phyloP scores from a whole-genome alignment of 37 sponge, comb jelly and placozoan genomes.

The Tethya wilhelma region DNA sequence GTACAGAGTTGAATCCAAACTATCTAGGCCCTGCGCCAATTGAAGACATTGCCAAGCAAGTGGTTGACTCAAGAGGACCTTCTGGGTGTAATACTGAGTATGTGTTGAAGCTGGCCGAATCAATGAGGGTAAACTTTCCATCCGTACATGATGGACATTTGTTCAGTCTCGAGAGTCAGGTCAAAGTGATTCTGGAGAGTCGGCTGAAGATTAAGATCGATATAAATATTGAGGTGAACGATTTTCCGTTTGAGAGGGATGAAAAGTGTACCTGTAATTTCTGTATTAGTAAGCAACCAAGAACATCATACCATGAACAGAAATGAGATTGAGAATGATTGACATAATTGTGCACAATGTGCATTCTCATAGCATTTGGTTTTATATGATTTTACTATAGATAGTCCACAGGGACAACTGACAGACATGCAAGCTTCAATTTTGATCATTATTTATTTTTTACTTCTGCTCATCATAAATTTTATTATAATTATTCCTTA shows the following conservation, averaged over 20 bases:
- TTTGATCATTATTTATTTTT: background rate
- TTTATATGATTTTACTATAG: background rate
- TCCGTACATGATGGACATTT: slow-evolving; percentile 63
- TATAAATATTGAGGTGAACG: background rate
- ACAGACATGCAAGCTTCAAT: background rate
- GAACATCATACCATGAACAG: background rate
- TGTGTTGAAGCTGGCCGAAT: slow-evolving; percentile 72
- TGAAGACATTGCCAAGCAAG: slow-evolving; percentile 59
- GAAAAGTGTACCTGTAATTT: background rate
- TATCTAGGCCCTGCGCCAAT: slow-evolving; percentile 86
- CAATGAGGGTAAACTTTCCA: slow-evolving; percentile 68
- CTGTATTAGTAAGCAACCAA: background rate
- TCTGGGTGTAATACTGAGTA: slow-evolving; percentile 94
- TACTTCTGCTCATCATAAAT: background rate
- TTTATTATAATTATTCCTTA: background rate
- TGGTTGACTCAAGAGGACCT: slow-evolving; percentile 70
- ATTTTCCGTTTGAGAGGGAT: background rate
- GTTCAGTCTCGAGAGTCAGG: slow-evolving; percentile 57
- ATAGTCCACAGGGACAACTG: background rate
- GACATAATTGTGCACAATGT: no score
- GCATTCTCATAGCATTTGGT: background rate
- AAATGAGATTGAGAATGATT: no score
- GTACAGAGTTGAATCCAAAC: slow-evolving; percentile 72
- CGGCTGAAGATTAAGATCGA: background rate
- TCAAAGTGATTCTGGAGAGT: slow-evolving; percentile 41